phyloP scores from a whole-genome alignment of 2,888 invertebrate genomes.

The Drosophila melanosoma region DNA sequence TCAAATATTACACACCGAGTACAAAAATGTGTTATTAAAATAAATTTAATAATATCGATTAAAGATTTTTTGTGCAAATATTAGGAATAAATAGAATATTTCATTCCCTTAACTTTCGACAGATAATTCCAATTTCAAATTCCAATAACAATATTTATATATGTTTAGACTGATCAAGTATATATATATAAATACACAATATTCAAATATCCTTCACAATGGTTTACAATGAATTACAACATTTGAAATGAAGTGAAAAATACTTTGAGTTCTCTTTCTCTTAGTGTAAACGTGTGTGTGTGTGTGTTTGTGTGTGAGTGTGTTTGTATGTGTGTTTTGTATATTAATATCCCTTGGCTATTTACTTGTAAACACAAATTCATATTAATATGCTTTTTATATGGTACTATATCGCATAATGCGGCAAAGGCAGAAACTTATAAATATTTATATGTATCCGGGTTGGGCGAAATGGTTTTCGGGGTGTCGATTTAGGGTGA shows the following conservation, averaged over 20 bases:
- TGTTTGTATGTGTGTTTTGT: background rate
- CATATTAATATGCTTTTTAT: conserved; percentile 61
- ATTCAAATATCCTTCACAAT: background rate
- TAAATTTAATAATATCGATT: too few species aligned
- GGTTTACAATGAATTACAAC: background rate
- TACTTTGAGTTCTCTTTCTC: background rate
- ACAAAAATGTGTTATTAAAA: too few species aligned
- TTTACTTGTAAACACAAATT: conserved; percentile 54
- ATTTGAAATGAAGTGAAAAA: background rate
- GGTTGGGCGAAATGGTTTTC: conserved; percentile 34
- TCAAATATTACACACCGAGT: too few species aligned
- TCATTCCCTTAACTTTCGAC: too few species aligned
- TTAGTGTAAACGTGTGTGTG: background rate
- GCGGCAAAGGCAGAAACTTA: conserved; percentile 15
- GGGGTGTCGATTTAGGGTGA: conserved; percentile 60
- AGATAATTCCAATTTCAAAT: too few species aligned
- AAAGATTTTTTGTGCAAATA: background rate
- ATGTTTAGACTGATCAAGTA: background rate
- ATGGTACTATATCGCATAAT: conserved; percentile 17
- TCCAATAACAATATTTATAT: too few species aligned
- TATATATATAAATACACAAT: background rate
- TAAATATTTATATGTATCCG: conserved; percentile 74
- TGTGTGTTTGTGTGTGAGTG: background rate
- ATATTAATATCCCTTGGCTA: conserved; percentile 51
- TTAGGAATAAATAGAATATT: too few species aligned